Base-by-base conservation (phyloP, 2,888 invertebrate species). In the Silvanus unidentatus region DNA sequence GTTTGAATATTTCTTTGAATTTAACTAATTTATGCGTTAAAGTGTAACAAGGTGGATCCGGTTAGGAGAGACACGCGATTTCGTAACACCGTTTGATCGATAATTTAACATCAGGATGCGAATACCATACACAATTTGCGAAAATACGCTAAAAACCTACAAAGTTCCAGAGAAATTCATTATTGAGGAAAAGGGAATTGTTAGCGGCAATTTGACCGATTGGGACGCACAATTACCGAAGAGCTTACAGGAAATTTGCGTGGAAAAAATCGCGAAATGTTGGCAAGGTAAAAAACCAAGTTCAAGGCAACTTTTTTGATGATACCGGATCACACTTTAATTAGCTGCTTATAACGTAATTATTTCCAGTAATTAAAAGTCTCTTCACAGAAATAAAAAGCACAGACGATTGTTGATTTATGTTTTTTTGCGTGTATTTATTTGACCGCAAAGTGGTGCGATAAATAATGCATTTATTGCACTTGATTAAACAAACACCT, bases 111-210 rank as follows among this genome's bases (percentile, higher is more conserved):
- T 12, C 37, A 52, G 35, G 43, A 65, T 66, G 65, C 52, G 52
- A 28, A 52, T 64, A 46, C 62, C 63, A 10, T 55, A 48, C 40
- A 58, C 52, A 36, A 56, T 66, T 28, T 54, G 57, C 28, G 39
- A 43, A 55, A 66, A 66, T 47, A 59, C 55, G 29, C 40, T 64
- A 44, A 48, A 48, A 45, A 54, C 56, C 4, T 65, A 63, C 42
- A 47, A 58, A 39, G 41, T 50, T 35, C 42, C 43, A 16, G 39
- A 45, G 42, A 43, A 39, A 22, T 22, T 22, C 8, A 40, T 40
- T 35, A 15, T 16, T 14, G 1, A 40, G 36, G n/a, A n/a, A 14
- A 42, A 35, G 39, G 45, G 28, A 12, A 42, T 58, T 39, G 42
- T 55, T 41, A 54, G 56, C 45, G 52, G 49, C 40, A 49, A 60